A percentile compares a stretch with the other conserved stretches of the same genome.
phyloP scores from a whole-genome alignment of 1,140 invertebrate genomes.

The Oncopeltus fasciatus region DNA sequence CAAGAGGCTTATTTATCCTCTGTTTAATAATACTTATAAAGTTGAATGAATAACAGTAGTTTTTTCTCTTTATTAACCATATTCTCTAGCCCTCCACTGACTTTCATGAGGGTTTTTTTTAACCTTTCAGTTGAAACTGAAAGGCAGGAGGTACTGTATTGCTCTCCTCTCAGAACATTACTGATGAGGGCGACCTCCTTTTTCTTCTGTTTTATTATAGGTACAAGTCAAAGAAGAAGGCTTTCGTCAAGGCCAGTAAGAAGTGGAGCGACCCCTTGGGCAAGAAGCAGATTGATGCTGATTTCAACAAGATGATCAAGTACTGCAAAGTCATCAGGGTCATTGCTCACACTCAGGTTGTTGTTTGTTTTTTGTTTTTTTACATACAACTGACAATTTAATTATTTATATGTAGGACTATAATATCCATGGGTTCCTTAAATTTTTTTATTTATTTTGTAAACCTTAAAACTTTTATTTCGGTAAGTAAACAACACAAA shows the following conservation, averaged over 20 bases:
- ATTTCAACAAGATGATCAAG: conserved; percentile 93
- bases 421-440: no score
- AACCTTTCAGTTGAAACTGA: background rate
- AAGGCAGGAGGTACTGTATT: conserved; percentile 23
- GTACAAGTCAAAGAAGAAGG: conserved; percentile 99
- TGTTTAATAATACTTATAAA: no score
- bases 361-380: no score
- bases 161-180: conserved; percentile 42
- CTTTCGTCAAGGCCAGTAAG: conserved; percentile 94
- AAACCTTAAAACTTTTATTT: no score
- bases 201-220: conserved; percentile 38
- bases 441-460: no score
- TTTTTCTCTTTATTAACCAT: no score
- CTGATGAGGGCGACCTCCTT: conserved; percentile 37
- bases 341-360: conserved; percentile 95
- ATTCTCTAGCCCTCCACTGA: conserved; percentile 27
- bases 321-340: conserved; percentile 95
- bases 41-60: no score
- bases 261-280: conserved; percentile 97
- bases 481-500: no score
- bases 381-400: no score
- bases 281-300: conserved; percentile 90
- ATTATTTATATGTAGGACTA: no score
- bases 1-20: background rate
- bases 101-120: conserved; percentile 25